phyloP scores from a whole-genome alignment of 2,113 vertebrate species.

The Camelus dromedarius region DNA sequence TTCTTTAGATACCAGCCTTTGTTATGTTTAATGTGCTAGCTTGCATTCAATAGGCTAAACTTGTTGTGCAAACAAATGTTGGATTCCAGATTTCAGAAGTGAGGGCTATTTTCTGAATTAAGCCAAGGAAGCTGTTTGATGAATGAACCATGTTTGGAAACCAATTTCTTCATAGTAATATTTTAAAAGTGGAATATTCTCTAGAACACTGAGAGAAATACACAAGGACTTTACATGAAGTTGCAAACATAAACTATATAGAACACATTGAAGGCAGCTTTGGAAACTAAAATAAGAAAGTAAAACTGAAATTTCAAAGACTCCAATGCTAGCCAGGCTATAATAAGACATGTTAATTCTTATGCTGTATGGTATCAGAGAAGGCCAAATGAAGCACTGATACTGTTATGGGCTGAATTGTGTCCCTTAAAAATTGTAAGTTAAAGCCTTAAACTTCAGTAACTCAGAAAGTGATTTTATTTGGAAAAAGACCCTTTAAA shows the following conservation, averaged over 20 bases:
- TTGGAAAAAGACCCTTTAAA: background rate
- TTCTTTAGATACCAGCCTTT: background rate
- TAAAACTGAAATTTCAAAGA: constrained; percentile 24
- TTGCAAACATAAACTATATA: background rate
- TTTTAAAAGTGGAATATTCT: background rate
- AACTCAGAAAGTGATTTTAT: background rate
- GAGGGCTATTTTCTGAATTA: background rate
- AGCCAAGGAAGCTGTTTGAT: background rate
- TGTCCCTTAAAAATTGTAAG: background rate
- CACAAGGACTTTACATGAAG: background rate
- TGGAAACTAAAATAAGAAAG: constrained; percentile 1
- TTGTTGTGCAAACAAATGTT: constrained; percentile 42
- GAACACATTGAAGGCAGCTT: background rate
- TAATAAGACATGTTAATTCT: background rate
- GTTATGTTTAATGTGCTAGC: background rate
- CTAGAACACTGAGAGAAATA: background rate
- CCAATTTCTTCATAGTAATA: background rate
- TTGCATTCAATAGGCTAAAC: background rate
- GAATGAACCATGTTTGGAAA: constrained; percentile 19
- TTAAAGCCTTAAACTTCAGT: background rate
- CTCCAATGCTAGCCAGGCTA: background rate
- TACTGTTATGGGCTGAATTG: background rate
- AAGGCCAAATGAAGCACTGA: background rate
- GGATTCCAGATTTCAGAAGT: background rate
- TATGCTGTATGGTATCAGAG: background rate